These are phyloP conservation scores for Drosophila pandora DNA, from an alignment of 1,140 invertebrate genomes.

Conservation along the genomic window DNA sequence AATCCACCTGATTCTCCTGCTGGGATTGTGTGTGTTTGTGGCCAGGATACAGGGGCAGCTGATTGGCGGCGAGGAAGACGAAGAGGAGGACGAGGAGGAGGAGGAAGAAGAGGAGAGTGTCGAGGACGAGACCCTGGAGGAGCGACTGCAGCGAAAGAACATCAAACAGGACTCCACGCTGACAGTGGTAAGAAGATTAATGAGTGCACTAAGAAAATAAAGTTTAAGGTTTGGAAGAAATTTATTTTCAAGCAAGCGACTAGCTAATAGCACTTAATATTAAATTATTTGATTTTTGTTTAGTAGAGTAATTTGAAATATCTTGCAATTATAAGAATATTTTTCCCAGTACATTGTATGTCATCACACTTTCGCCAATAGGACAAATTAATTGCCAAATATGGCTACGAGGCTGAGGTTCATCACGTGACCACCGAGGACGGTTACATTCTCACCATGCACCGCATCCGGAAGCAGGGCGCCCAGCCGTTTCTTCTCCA, in stretches of 20 bases:
- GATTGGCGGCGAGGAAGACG: slow-evolving; percentile 71
- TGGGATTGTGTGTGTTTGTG: slow-evolving; percentile 59
- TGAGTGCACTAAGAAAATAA: slow-evolving; percentile 4
- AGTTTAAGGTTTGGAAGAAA: not conserved
- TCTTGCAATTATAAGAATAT: not conserved
- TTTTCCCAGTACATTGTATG: not conserved
- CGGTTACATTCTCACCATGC: slow-evolving; percentile 85
- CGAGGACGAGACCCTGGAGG: slow-evolving; percentile 75
- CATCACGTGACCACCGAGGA: slow-evolving; percentile 85
- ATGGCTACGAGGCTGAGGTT: slow-evolving; percentile 86
- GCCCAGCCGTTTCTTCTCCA: slow-evolving; percentile 86
- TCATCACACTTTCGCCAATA: slow-evolving; percentile 46
- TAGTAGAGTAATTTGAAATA: too few relatives aligned
- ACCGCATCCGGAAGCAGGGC: slow-evolving; percentile 76
- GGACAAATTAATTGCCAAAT: slow-evolving; percentile 84
- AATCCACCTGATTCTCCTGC: slow-evolving; percentile 44
- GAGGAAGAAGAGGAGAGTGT: slow-evolving; percentile 76
- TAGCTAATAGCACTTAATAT: too few relatives aligned
- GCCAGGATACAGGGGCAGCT: slow-evolving; percentile 57
- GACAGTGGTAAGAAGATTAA: slow-evolving; percentile 66
- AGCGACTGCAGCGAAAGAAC: slow-evolving; percentile 71
- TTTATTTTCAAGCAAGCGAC: not conserved
- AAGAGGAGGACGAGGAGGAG: slow-evolving; percentile 77
- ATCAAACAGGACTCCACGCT: slow-evolving; percentile 75
- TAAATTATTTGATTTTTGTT: too few relatives aligned